These are phyloP conservation scores for Elysia crispata DNA, from an alignment of 2,888 invertebrate species.

Conservation along the genomic window DNA sequence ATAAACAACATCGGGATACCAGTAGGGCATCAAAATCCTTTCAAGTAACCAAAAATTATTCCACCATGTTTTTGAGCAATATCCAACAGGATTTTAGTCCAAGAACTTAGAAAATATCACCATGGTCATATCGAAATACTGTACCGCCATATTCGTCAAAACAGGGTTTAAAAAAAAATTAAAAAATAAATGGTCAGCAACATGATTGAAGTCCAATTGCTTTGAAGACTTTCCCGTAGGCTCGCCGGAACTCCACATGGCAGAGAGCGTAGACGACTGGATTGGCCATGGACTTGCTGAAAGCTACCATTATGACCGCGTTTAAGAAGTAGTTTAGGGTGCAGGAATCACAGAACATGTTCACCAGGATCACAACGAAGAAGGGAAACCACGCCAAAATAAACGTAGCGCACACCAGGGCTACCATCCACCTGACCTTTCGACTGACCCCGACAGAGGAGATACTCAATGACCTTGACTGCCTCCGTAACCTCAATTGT, in stretches of 20 bases:
- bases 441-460: neutral
- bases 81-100: no score
- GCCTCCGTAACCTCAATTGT: neutral
- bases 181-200: no score
- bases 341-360: constrained; percentile 27
- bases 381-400: constrained; percentile 39
- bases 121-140: no score
- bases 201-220: no score
- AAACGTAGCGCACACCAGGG: constrained; percentile 29
- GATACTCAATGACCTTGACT: neutral
- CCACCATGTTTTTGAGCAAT: no score
- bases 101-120: no score
- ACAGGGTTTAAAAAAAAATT: no score
- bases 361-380: constrained; percentile 24
- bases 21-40: no score
- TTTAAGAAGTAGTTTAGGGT: constrained; percentile 17
- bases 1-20: no score
- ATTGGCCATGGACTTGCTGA: constrained; percentile 31
- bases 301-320: constrained; percentile 23
- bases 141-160: no score
- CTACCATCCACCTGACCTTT: constrained; percentile 11
- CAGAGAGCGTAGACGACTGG: constrained; percentile 37
- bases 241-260: constrained; percentile 27
- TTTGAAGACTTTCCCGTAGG: constrained; percentile 23
- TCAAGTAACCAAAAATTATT: no score